A percentile compares a stretch with the other conserved stretches of the same genome.
phyloP scores from a whole-genome alignment of 2,797 vertebrate species.

The Peromyscus attwateri region DNA sequence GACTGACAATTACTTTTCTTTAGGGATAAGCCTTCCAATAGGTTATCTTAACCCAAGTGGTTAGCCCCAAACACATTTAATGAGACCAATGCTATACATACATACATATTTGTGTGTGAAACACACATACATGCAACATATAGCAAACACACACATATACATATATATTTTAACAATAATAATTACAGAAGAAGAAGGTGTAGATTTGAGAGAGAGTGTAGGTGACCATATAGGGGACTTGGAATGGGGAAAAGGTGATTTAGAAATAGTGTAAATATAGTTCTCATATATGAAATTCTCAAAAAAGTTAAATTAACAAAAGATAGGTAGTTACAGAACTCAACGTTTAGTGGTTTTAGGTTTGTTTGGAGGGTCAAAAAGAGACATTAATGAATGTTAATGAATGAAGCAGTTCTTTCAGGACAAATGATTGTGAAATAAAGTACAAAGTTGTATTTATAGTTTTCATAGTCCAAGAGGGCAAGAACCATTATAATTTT shows the following conservation, averaged over 20 bases:
- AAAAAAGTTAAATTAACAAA: too few species aligned
- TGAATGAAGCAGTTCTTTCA: background rate
- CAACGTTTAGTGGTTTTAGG: background rate
- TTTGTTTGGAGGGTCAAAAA: background rate
- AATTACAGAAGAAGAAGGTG: background rate
- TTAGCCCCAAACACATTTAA: background rate
- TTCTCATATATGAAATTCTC: too few species aligned
- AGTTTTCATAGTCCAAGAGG: background rate
- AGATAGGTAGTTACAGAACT: background rate
- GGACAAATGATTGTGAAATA: background rate
- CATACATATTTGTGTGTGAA: too few species aligned
- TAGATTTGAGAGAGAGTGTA: background rate
- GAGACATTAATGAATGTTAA: background rate
- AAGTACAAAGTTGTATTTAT: background rate
- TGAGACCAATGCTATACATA: background rate
- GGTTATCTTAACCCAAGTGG: too few species aligned
- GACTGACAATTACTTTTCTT: background rate
- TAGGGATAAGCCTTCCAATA: too few species aligned
- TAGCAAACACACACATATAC: background rate
- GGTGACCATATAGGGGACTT: background rate
- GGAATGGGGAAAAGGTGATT: background rate
- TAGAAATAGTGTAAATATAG: background rate
- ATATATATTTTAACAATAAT: background rate
- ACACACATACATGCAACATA: background rate
- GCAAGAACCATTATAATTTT: background rate